Base-by-base conservation (phyloP, 2,888 invertebrate species). In the Spodoptera littoralis region DNA sequence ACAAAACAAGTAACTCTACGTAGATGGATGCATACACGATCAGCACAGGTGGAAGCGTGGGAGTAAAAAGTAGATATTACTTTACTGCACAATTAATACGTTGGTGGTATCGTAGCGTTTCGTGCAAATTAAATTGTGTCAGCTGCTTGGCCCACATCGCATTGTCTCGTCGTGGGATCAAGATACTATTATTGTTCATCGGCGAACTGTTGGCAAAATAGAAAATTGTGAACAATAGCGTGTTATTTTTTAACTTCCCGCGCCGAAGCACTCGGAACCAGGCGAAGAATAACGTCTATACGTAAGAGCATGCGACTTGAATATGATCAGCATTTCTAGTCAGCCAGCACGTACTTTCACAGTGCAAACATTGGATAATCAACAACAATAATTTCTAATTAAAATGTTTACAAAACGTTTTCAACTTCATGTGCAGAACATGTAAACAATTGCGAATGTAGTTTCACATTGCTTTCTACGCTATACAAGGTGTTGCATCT, bases 121-220 rank as follows among this genome's bases (percentile, higher is more conserved):
- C 87, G 88, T 86, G 87, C 88, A 90, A 92, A 93, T 90, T 90
- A 87, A 94, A 93, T 93, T 91, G 92, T 94, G 93, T 92, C 93
- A 93, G 91, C 88, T 89, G 89, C 89, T 89, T 92, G 92, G 89
- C 90, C 93, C 90, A 94, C 93, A 91, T 93, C 84, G 90, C 82
- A 94, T 94, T 94, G 94, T 94, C 82, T 87, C 78, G 80, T 79
- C 92, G 94, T 93, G 94, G 86, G 93, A 93, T 85, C 85, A 80
- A 85, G 84, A 84, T 83, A 88, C 84, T 85, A 87, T 88, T 88
- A 92, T 92, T 93, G 92, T 92, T 90, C 87, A 86, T 88, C 84
- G 85, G 80, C 82, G 83, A 84, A 84, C 80, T 88, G 88, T 86
- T 87, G 88, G 89, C 78, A 88, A 92, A 93, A 92, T 92, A 93